These are phyloP conservation scores for Cryptoprocta ferox DNA, from an alignment of 2,797 vertebrate species.

Conservation along the genomic window DNA sequence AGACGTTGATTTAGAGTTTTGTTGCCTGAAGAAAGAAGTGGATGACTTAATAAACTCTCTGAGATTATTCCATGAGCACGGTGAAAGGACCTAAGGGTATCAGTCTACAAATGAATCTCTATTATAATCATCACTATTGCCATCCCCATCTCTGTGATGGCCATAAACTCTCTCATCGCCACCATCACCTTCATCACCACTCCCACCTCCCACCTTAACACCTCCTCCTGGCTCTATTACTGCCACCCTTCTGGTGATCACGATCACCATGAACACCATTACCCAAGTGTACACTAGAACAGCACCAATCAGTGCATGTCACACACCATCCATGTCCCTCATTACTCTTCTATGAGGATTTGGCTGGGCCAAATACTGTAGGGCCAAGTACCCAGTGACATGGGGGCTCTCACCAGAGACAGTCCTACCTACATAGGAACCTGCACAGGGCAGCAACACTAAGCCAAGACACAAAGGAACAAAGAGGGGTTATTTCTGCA, in stretches of 20 bases:
- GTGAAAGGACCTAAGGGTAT: background rate
- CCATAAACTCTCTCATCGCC: background rate
- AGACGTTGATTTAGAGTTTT: background rate
- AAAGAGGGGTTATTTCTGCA: background rate
- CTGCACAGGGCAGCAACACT: background rate
- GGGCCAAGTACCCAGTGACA: background rate
- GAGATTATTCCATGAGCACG: background rate
- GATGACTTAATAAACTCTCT: constrained; percentile 1
- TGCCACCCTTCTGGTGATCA: background rate
- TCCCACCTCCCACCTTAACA: background rate
- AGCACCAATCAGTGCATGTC: background rate
- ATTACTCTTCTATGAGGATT: background rate
- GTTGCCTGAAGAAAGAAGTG: constrained; percentile 33
- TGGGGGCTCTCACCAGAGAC: background rate
- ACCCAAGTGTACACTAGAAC: background rate
- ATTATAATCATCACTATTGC: background rate
- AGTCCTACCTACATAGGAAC: background rate
- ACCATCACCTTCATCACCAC: background rate
- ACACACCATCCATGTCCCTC: background rate
- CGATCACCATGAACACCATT: background rate
- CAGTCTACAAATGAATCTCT: background rate
- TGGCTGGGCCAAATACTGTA: background rate
- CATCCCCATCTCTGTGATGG: background rate
- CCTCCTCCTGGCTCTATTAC: too few relatives aligned
- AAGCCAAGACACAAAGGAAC: background rate